Evolutionary conservation across 2,888 invertebrate genomes (phyloP), one percentile per base, ranked within the genome.

Genomic region (Xylota segnis): DNA sequence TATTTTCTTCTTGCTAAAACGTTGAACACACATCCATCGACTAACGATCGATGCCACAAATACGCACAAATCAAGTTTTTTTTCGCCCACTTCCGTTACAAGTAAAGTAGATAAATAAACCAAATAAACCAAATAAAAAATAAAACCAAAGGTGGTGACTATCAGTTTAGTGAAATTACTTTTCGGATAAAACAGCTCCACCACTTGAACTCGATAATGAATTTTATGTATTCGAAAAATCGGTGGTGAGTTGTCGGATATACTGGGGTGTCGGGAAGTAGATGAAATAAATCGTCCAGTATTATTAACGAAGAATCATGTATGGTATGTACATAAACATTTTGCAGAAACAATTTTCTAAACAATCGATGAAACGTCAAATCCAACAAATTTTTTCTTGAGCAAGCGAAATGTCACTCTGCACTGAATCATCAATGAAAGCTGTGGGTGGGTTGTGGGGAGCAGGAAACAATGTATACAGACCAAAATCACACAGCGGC

Each of bases 361-460:
- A 58, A 45, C 71, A 47, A 59, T 72, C 72, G 50, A 59, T 59
- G 59, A 27, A 54, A 45, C 14, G 43, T 74, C 54, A 43, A 32
- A 63, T 54, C 18, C 43, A 37, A 16, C 16, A 61, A 47, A 7
- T 43, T 32, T 76, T 40, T 66, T 12, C 34, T 50, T 50, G n/a
- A 40, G 16, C 66, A 14, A 45, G 34, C 50, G 27, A 29, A 50
- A 34, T 56, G 50, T n/a, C 40, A 58, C 18, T 59, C 32, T 23
- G 40, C 29, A 76, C 66, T 76, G 66, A 68, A 59, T 76, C 76
- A 76, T 76, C 76, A 76, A 68, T 68, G 76, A 76, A 76, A 58
- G 59, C 27, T 14, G 56, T 59, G 40, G 58, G 40, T 27, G 37
- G 37, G 16, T 47, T 32, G 56, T n/a, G 56, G 56, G 45, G 56